phyloP scores from a whole-genome alignment of 2,113 vertebrate species.

The Corvus moneduloides region DNA sequence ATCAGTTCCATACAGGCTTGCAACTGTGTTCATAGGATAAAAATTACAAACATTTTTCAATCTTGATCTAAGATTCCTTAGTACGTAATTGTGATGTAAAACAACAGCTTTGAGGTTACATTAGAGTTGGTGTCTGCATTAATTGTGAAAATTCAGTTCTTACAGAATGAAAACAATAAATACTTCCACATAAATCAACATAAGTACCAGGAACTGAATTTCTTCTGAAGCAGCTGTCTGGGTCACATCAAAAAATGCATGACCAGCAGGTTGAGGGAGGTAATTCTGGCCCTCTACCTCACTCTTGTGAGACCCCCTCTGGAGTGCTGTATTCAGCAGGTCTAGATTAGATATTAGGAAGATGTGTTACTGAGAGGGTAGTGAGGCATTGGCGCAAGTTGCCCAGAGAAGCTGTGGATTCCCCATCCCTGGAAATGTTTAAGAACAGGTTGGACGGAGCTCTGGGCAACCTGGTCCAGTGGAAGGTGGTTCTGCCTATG shows the following conservation, averaged over 20 bases:
- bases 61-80: neutral
- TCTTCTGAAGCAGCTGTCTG: neutral
- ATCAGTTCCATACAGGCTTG: neutral
- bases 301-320: neutral
- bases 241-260: accelerated
- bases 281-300: neutral
- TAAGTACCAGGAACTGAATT: neutral
- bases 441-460: neutral
- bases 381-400: neutral
- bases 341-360: neutral
- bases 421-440: neutral
- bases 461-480: neutral
- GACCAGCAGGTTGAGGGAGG: neutral
- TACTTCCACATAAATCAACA: neutral
- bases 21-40: neutral
- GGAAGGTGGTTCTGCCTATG: neutral
- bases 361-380: no score
- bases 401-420: neutral
- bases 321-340: neutral
- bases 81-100: neutral
- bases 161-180: neutral
- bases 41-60: neutral
- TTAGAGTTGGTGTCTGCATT: neutral
- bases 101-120: neutral
- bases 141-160: neutral